phyloP scores from a whole-genome alignment of 1,140 invertebrate species.

The Gonioctena quinquepunctata region DNA sequence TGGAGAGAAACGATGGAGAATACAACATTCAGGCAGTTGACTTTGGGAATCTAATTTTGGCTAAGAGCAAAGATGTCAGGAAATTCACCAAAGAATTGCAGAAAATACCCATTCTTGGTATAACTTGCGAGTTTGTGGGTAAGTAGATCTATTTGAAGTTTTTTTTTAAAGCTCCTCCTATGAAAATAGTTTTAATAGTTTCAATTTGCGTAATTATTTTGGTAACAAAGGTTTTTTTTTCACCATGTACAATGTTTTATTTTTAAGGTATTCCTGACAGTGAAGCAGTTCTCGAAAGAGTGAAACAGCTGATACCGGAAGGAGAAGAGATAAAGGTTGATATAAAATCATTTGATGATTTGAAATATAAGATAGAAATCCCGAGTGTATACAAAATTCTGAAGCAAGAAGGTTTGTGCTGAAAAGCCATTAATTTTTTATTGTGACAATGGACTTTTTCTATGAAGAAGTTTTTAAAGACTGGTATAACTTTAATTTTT shows the following conservation, averaged over 20 bases:
- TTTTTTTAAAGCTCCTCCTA: too few species aligned
- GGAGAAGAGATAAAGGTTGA: conserved; percentile 10
- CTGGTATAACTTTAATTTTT: too few species aligned
- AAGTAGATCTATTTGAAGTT: neutral
- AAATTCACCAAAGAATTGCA: conserved; percentile 16
- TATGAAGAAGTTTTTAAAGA: neutral
- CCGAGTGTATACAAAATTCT: conserved; percentile 19
- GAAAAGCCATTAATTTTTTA: neutral
- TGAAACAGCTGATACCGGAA: conserved; percentile 26
- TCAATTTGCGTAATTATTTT: neutral
- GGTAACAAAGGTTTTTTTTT: neutral
- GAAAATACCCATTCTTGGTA: conserved; percentile 27
- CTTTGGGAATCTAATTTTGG: conserved; percentile 21
- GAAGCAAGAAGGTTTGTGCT: neutral
- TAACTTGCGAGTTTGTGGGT: conserved; percentile 19
- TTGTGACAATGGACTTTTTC: neutral
- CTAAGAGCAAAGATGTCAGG: conserved; percentile 12
- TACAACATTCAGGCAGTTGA: conserved; percentile 22
- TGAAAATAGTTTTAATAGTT: too few species aligned
- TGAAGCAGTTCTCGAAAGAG: neutral
- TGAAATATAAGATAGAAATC: conserved; percentile 24
- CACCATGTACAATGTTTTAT: neutral
- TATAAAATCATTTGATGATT: conserved; percentile 22
- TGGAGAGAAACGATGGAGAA: neutral
- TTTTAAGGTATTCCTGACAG: conserved; percentile 25